Evolutionary conservation across 2,797 vertebrate genomes (phyloP).

Genomic region (Poeciliopsis presidionis): DNA sequence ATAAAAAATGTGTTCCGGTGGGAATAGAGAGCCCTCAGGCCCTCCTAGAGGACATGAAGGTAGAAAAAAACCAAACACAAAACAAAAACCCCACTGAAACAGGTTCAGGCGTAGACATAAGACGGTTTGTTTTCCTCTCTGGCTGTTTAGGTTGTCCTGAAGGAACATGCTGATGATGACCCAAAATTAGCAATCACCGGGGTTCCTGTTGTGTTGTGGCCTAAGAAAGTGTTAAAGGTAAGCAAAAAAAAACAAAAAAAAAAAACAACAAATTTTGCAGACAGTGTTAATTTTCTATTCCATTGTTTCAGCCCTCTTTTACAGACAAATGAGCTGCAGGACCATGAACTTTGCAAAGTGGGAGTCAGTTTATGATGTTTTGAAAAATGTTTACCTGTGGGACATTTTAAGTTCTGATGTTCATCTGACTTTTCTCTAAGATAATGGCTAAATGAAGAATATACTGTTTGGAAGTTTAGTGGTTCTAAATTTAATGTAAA

Average conservation of each 20-base stretch:
- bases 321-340: background rate
- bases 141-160: constrained; percentile 86
- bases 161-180: constrained; percentile 94
- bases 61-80: constrained; percentile 41
- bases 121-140: background rate
- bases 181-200: constrained; percentile 91
- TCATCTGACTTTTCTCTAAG: background rate
- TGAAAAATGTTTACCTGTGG: background rate
- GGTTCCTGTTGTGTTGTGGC: constrained; percentile 92
- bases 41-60: constrained; percentile 95
- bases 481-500: background rate
- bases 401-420: background rate
- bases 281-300: background rate
- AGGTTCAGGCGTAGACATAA: background rate
- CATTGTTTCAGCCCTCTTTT: background rate
- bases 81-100: background rate
- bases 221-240: constrained; percentile 93
- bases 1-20: constrained; percentile 92
- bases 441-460: background rate
- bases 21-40: constrained; percentile 91
- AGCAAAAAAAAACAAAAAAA: constrained; percentile 1
- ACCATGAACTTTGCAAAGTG: background rate
- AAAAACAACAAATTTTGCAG: background rate
- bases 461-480: background rate
- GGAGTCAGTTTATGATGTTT: background rate